Base-by-base conservation (phyloP, 1,140 invertebrate genomes). In the Scaptodrosophila lebanonensis region DNA sequence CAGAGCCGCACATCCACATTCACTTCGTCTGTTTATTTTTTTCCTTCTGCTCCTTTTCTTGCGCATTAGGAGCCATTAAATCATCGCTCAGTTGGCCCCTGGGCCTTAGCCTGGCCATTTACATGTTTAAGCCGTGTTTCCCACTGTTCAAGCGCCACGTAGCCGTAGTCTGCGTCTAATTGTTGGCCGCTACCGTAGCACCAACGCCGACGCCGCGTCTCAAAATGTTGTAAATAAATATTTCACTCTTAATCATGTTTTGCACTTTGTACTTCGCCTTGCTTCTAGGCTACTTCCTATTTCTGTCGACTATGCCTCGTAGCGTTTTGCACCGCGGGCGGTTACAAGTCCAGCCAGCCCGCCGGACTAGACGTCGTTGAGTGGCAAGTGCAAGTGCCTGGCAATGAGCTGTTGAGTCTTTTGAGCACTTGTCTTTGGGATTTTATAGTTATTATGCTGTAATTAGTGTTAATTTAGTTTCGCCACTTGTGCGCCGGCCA, bases 211-310 rank as follows among this genome's bases (percentile, higher is more conserved):
- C n/a, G n/a, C n/a, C 73, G 66, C 67, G 72, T 67, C 72, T 71
- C 58, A 58, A 71, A 77, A 67, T 77, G 72, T 54, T 77, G 75
- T 65, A 82, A 82, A 82, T 79, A 82, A 73, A 79, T 79, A 82
- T 79, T 79, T 79, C 65, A 79, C 68, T 69, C 69, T 82, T 82
- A 73, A 79, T 77, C 66, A 77, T 77, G 72, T 77, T 77, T 77
- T 77, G 67, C 72, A 52, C 53, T 67, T 40, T 79, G 62, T 56
- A 70, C 50, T 53, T n/a, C n/a, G n/a, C 53, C 60, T 58, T 62
- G 56, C 71, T 66, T 69, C 66, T 70, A 45, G 45, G n/a, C n/a
- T n/a, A n/a, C n/a, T 25, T 3, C 54, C 60, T 44, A 30, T 16
- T 52, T 49, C 48, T 52, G 57, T 42, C 25, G 49, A 53, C 29